Base-by-base conservation (phyloP, 30 jellyfish, hydroid and myxozoan genomes). In the Nemopilema nomurai region DNA sequence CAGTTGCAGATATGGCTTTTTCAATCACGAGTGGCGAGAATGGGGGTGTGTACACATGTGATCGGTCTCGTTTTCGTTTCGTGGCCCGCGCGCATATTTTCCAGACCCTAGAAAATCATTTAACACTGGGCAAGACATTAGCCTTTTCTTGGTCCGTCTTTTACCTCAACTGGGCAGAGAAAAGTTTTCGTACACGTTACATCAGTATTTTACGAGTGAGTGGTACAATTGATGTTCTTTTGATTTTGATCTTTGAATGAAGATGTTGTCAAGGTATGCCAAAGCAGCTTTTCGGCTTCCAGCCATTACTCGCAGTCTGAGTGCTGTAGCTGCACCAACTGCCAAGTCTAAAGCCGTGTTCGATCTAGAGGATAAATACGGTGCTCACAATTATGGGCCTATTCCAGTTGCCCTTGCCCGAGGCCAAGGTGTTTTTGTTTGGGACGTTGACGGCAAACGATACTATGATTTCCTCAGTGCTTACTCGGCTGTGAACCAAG, bases 391-490 rank as follows among this genome's bases (percentile, higher is more conserved):
- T 63, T 96, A 91, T 81, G 93, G 90, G 73, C 98, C 99, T 0
- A 83, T 96, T 19, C 99, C 99, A 18, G 99, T 96, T 16, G 99
- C 98, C 18, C 84, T 96, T 33, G 49, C 87, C 69, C 74, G 71
- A 52, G 99, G 97, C 20, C 79, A 88, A 57, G 99, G 96, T 17
- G 94, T 89, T 32, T 78, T 52, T 71, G 99, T 96, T 28, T 90
- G 98, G 98, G 99, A 96, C 81, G 99, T 96, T 28, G 99, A 96
- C 53, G 99, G 98, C 51, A 88, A 87, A 49, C 66, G 86, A 30
- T 96, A 96, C 73, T 90, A 27, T 66, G 99, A 96, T 71, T 96
- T 96, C 66, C 81, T 96, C 49, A 91, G 98, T 88, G 99, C 96
- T 18, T 96, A 96, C 82, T 96, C 99, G 1, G 98, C 98, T 65